Evolutionary conservation across 2,797 vertebrate genomes (phyloP).

Genomic region (Scolopax bukidnonensis): DNA sequence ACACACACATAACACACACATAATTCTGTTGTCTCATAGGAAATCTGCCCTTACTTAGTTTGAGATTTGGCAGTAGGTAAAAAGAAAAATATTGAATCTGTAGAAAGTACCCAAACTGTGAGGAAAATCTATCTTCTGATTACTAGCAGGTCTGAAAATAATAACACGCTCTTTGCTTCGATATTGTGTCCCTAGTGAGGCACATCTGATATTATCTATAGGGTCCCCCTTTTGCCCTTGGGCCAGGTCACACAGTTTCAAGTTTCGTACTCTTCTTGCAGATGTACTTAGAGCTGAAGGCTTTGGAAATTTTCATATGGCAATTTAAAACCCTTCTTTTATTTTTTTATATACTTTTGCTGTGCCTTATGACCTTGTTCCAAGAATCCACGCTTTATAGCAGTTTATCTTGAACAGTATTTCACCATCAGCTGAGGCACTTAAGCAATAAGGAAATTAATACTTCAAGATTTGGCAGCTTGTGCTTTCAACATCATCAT

Average conservation of each 20-base stretch:
- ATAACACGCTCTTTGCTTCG: background rate
- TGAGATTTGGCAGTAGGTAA: background rate
- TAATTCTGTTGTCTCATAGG: background rate
- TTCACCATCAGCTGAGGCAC: constrained; percentile 30
- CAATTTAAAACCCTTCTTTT: background rate
- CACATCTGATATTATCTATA: background rate
- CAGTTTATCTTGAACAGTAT: constrained; percentile 17
- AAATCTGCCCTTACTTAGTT: background rate
- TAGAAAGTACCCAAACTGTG: background rate
- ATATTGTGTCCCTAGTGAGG: background rate
- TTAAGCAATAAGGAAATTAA: constrained; percentile 45
- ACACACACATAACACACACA: background rate
- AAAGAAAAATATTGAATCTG: background rate
- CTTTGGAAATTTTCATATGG: background rate
- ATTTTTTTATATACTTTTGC: background rate
- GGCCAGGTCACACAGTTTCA: background rate
- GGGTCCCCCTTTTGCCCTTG: background rate
- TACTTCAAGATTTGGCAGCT: constrained; percentile 15
- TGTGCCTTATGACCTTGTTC: background rate
- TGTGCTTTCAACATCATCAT: constrained; percentile 11
- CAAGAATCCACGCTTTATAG: constrained; percentile 31
- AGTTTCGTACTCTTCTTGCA: background rate
- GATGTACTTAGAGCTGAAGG: background rate
- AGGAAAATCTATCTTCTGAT: background rate
- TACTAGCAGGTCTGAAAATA: background rate